Evolutionary conservation across 2,888 invertebrate species (phyloP).

Genomic region (Brenthis ino): DNA sequence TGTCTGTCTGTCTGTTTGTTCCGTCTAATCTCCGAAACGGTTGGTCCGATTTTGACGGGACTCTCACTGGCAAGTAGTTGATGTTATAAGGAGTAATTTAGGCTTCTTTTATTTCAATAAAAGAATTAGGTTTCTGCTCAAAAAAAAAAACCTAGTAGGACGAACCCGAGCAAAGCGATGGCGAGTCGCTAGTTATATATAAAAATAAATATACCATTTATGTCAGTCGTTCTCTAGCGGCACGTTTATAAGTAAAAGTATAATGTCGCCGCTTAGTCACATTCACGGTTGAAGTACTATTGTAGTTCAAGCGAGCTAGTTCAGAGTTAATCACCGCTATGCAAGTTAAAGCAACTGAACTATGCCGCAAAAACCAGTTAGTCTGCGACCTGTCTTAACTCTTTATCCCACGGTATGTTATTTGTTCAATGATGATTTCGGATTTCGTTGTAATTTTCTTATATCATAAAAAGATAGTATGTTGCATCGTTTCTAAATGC

Average conservation of each 20-base stretch:
- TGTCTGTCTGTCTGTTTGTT: too few relatives aligned
- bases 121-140: too few relatives aligned
- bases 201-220: constrained; percentile 4
- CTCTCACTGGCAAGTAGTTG: too few relatives aligned
- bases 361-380: constrained; percentile 37
- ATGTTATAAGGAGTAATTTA: too few relatives aligned
- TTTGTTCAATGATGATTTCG: constrained; percentile 20
- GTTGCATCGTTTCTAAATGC: too few relatives aligned
- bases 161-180: too few relatives aligned
- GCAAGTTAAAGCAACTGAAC: constrained; percentile 36
- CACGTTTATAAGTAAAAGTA: constrained; percentile 23
- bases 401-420: constrained; percentile 33
- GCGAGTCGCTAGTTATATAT: too few relatives aligned
- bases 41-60: too few relatives aligned
- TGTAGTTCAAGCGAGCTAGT: constrained; percentile 27
- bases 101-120: too few relatives aligned
- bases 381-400: constrained; percentile 19
- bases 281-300: constrained; percentile 32
- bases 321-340: constrained; percentile 35
- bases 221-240: not conserved
- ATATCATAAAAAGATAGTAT: not conserved
- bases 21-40: too few relatives aligned
- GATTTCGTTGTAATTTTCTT: constrained; percentile 11
- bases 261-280: constrained; percentile 16
- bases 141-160: too few relatives aligned